Percentiles rank a stretch among this genome's conserved stretches.
Evolutionary conservation across 2,888 invertebrate species (phyloP).

Genomic region (Clusia tigrina): DNA sequence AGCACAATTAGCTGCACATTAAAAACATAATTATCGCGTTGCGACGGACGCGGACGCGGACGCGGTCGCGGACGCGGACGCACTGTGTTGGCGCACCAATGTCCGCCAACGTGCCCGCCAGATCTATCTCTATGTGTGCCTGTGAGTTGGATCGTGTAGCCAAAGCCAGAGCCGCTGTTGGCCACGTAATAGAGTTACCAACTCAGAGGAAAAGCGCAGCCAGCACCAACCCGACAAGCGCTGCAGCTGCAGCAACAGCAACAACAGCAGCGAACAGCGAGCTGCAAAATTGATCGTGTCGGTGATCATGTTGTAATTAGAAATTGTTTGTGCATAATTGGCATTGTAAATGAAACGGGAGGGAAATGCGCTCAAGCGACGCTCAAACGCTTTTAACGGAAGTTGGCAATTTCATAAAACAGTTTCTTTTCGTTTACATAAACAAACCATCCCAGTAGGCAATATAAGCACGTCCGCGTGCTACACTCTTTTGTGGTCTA

Average conservation of each 20-base stretch:
- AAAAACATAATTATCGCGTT: conserved; percentile 58
- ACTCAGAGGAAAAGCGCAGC: background rate
- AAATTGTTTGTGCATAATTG: conserved; percentile 55
- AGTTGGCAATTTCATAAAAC: conserved; percentile 43
- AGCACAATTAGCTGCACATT: conserved; percentile 62
- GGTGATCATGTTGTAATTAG: conserved; percentile 56
- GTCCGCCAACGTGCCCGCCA: conserved; percentile 25
- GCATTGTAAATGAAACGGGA: conserved; percentile 55
- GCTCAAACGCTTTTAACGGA: conserved; percentile 37
- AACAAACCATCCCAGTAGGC: too few species aligned
- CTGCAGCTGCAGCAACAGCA: conserved; percentile 15
- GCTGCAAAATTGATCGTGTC: conserved; percentile 31
- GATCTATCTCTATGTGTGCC: too few species aligned
- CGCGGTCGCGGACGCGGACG: conserved; percentile 34
- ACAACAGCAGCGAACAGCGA: background rate
- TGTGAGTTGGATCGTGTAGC: too few species aligned
- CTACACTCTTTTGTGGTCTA: too few species aligned
- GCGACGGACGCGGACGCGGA: conserved; percentile 23
- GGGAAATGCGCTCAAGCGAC: conserved; percentile 19
- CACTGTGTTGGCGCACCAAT: conserved; percentile 20
- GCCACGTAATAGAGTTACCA: background rate
- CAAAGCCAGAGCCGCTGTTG: conserved; percentile 4
- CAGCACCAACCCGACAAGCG: background rate
- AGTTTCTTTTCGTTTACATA: conserved; percentile 6
- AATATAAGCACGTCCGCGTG: too few species aligned